These are phyloP conservation scores for Pseudorhombus dupliciocellatus DNA, from an alignment of 2,113 vertebrate species.

Conservation along the genomic window DNA sequence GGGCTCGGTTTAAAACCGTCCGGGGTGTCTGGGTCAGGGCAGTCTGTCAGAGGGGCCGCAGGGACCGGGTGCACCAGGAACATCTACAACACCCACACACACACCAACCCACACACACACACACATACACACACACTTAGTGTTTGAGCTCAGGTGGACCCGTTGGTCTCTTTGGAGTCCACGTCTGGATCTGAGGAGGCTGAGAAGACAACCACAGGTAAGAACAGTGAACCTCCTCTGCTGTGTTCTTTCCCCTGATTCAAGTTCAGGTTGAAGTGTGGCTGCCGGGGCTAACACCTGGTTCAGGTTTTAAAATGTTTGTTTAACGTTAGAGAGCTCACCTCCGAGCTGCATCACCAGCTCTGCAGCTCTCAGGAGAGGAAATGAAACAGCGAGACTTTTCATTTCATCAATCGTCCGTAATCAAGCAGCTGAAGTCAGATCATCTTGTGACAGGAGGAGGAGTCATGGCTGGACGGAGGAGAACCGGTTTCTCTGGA, in stretches of 20 bases:
- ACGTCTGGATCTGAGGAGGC: conserved; percentile 36
- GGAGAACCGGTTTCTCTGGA: conserved; percentile 50
- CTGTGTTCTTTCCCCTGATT: background rate
- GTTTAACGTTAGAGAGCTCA: conserved; percentile 21
- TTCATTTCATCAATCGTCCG: too few relatives aligned
- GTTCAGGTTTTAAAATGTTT: conserved; percentile 19
- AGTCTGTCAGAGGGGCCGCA: conserved; percentile 60
- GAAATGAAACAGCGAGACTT: background rate
- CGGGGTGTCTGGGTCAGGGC: conserved; percentile 21
- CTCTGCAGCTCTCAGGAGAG: background rate
- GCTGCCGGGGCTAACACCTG: conserved; percentile 36
- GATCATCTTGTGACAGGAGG: background rate
- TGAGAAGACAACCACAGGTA: conserved; percentile 58
- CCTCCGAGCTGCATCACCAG: conserved; percentile 3
- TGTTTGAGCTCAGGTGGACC: conserved; percentile 30
- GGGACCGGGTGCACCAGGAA: conserved; percentile 42
- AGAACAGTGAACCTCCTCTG: conserved; percentile 25
- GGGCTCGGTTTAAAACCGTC: conserved; percentile 76
- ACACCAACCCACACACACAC: conserved; percentile 21
- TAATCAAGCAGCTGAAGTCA: background rate
- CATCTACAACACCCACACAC: conserved; percentile 23
- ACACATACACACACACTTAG: conserved; percentile 11
- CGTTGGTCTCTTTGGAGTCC: conserved; percentile 17
- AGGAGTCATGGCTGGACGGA: conserved; percentile 70
- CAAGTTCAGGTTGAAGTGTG: conserved; percentile 44